These are phyloP conservation scores for Mesitornis unicolor DNA, from an alignment of 2,113 vertebrate genomes.

Conservation along the genomic window DNA sequence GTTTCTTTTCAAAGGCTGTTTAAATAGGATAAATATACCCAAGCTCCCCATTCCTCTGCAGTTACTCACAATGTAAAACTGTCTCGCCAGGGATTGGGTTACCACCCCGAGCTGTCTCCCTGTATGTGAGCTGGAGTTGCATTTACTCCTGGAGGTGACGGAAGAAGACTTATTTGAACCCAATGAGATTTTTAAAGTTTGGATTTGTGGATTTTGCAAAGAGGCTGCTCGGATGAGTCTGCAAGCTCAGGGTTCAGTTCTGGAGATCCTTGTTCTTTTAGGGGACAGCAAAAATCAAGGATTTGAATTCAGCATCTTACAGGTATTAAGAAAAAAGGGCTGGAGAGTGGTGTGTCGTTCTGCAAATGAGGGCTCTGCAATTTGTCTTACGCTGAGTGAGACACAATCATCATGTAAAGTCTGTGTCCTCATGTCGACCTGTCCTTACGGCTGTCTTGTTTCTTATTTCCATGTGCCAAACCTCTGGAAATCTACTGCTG, in stretches of 20 bases:
- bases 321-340: not conserved
- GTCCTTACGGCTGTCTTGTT: not conserved
- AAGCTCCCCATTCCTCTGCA: slow-evolving; percentile 74
- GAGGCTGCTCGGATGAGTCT: not conserved
- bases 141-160: not conserved
- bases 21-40: slow-evolving; percentile 76
- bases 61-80: slow-evolving; percentile 73
- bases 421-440: not conserved
- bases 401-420: not conserved
- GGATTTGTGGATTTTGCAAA: not conserved
- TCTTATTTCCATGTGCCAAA: not conserved
- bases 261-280: not conserved
- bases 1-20: slow-evolving; percentile 33
- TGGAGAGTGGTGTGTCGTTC: not conserved
- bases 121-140: not conserved
- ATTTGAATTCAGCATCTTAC: not conserved
- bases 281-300: not conserved
- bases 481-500: not conserved
- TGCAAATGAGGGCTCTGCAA: not conserved
- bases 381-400: rapidly evolving
- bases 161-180: not conserved
- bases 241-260: not conserved
- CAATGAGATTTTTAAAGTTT: not conserved
- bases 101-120: slow-evolving; percentile 38
- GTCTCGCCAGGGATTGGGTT: slow-evolving; percentile 67